Evolutionary conservation across 2,888 invertebrate genomes (phyloP), one percentile per base, ranked within the genome.

Genomic region (Antitype chi): DNA sequence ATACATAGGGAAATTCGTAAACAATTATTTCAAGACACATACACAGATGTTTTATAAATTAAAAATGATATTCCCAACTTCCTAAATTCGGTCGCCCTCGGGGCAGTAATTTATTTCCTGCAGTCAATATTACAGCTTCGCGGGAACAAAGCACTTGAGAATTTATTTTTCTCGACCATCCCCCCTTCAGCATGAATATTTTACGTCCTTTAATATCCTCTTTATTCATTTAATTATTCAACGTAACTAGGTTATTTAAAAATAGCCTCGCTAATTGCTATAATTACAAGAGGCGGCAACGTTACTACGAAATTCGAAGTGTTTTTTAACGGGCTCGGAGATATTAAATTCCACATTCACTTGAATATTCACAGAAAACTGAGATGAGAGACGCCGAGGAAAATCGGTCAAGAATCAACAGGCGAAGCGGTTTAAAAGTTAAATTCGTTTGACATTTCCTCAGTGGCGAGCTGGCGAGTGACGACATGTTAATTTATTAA

Each of bases 341-440:
- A 81, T 76, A 76, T 73, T 55, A 63, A 59, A 85, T 81, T 81
- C 32, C 76, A 85, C 73, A 81, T 85, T 76, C 81, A 76, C 69
- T 85, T 80, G 62, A 80, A 76, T 81, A 81, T 85, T 85, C 77
- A 63, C 59, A 76, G 70, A 70, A 76, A 82, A 71, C 63, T 60
- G 82, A 69, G 70, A 59, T 69, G 78, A 80, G 82, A 76, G 60
- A 57, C 62, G n/a, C 32, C 38, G 63, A 43, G 74, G 86, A 75
- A 83, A 75, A 83, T 85, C 84, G 85, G 86, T 86, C 76, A 86
- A 83, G 86, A 85, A 74, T 85, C 86, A 86, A 85, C 86, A 86
- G 86, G 81, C 84, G 75, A 71, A 70, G 79, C 66, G 72, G 75
- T 78, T 80, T 80, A 79, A 85, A 85, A 85, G 76, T 85, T 83